Evolutionary conservation across 2,888 invertebrate species (phyloP), one percentile per base, ranked within the genome.

Genomic region (Calameuta filiformis): DNA sequence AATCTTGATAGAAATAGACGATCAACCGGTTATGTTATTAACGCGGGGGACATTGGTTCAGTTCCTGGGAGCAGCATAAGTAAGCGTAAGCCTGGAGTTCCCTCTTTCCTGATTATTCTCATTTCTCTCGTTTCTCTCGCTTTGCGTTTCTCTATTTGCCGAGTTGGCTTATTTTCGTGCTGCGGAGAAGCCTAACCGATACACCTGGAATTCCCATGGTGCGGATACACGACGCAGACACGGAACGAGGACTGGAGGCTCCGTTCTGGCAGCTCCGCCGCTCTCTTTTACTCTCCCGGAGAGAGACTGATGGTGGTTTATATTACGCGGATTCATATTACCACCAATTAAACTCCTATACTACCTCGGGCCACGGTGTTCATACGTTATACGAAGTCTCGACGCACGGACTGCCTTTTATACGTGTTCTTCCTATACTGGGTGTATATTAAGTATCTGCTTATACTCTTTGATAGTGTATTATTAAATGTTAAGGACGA

Each of bases 301-400:
- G 9, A 82, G 87, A 87, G 89, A 87, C 85, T 84, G 86, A 89
- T 87, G 89, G 87, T 84, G 88, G 88, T 86, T 88, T 89, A 85
- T 86, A 87, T 88, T 88, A 89, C 88, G 87, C 81, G 88, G 88
- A 89, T 87, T 88, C 88, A 85, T 89, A 88, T 88, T 88, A 88
- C 88, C 86, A 86, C 87, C 89, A 88, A 88, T 88, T 88, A 88
- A 88, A 88, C 86, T 87, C 89, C 85, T 87, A 87, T 87, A 86
- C 86, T 81, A 83, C 82, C 84, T 81, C 80, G 79, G 74, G 79
- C 78, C 73, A 77, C 79, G 85, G 85, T 85, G 85, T 85, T 85
- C 86, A 85, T 86, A 86, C 85, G 83, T 88, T 87, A 87, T 79
- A 77, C 79, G 34, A 73, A 76, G 79, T 15, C 69, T 12, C 69